phyloP scores from a whole-genome alignment of 2,113 vertebrate species.

The Indri indri region DNA sequence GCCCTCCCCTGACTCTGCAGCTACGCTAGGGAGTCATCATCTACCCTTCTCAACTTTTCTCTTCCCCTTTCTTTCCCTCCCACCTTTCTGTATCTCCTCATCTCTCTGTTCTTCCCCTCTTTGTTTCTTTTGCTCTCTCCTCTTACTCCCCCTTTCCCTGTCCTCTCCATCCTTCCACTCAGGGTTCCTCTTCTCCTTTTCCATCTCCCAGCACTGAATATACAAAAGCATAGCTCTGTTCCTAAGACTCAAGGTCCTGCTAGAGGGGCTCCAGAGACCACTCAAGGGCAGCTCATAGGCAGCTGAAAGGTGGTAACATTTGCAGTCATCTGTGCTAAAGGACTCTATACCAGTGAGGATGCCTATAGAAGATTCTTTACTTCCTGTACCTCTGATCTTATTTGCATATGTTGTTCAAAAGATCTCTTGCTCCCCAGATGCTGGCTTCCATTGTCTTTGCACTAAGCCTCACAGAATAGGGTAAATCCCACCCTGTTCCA shows the following conservation, averaged over 20 bases:
- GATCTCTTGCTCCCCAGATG: neutral
- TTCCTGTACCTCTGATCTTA: neutral
- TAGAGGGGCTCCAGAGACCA: neutral
- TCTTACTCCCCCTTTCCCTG: neutral
- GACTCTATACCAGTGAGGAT: neutral
- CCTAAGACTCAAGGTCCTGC: neutral
- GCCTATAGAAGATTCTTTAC: neutral
- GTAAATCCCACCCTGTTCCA: neutral
- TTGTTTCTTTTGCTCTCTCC: neutral
- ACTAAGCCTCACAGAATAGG: neutral
- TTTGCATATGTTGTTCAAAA: neutral
- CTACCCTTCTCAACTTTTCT: neutral
- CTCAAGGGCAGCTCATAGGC: neutral
- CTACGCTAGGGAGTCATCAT: neutral
- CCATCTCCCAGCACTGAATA: neutral
- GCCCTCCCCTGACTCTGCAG: neutral
- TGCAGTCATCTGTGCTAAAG: neutral
- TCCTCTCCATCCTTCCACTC: no score
- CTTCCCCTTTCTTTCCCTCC: neutral
- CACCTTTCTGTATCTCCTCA: neutral
- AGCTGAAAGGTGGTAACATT: neutral
- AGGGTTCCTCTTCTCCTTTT: neutral
- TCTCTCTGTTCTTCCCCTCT: neutral
- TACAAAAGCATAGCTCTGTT: neutral
- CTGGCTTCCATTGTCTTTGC: neutral